Evolutionary conservation across 2,113 vertebrate genomes (phyloP), one percentile per base, ranked within the genome.

Genomic region (Ahaetulla prasina): DNA sequence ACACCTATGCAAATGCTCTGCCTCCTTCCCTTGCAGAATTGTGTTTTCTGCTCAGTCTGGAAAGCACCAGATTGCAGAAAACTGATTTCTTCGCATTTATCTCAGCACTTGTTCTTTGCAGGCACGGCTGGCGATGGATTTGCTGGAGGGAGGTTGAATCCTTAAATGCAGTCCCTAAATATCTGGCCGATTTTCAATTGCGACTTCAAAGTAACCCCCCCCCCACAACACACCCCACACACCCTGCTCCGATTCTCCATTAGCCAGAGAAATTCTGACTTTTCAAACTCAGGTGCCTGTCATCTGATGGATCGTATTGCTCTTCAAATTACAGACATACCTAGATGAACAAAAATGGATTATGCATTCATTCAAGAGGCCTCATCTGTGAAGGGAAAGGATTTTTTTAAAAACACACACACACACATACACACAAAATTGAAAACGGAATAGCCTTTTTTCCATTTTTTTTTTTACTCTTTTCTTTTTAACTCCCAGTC

Each of bases 391-490:
- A 52, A 68, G 35, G 47, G n/a, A 45, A 35, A 89, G 53, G 16
- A 3, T 10, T 85, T 88, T 14, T 50, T 88, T 91, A 12, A 53
- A 49, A 43, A 53, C 14, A 89, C 23, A 3, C n/a, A 93, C 88
- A n/a, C 52, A 9, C 0, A 55, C 60, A 63, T 10, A 30, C 88
- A n/a, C 55, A 9, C 0, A 57, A 63, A 94, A 95, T 91, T 94
- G 85, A 91, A 94, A 95, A 80, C 43, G 68, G 91, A 52, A 90
- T 94, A 47, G 47, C 93, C 95, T 88, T 49, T 43, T 30, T 22
- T 22, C 8, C 18, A 8, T 22, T 80, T 80, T 68, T 68, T 80
- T 80, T 80, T 80, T 74, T 74, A 18, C 74, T 80, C 74, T 80
- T 39, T 80, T 80, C 74, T 80, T 63, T 11, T 49, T 23, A 54